Evolutionary conservation across 2,113 vertebrate genomes (phyloP).

Genomic region (Octodon degus): DNA sequence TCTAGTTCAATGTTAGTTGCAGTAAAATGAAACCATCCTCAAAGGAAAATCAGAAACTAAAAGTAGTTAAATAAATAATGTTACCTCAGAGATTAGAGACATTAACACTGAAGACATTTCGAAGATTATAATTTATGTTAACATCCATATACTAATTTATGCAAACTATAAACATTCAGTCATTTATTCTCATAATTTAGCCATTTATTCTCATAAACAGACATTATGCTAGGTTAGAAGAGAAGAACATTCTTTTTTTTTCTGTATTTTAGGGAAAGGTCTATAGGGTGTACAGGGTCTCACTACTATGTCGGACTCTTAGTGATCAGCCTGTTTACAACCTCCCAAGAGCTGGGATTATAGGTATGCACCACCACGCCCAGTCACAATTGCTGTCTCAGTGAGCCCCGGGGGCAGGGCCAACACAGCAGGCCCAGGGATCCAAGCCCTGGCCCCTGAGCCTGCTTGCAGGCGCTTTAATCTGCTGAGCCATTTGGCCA

Average conservation of each 20-base stretch:
- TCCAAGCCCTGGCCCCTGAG: too few relatives aligned
- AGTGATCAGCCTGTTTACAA: too few relatives aligned
- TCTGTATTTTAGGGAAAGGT: too few relatives aligned
- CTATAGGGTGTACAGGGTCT: too few relatives aligned
- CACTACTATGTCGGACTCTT: too few relatives aligned
- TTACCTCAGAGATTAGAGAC: not conserved
- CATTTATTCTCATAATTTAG: not conserved
- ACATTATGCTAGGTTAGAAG: not conserved
- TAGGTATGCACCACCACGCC: too few relatives aligned
- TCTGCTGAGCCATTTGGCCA: too few relatives aligned
- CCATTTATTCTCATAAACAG: not conserved
- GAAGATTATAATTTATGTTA: not conserved
- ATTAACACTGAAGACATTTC: not conserved
- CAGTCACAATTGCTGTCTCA: too few relatives aligned
- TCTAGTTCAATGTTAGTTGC: slow-evolving; percentile 65
- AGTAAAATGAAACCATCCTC: slow-evolving; percentile 52
- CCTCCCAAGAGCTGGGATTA: too few relatives aligned
- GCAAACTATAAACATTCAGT: not conserved
- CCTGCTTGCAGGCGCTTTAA: too few relatives aligned
- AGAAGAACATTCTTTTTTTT: not conserved
- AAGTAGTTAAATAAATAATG: not conserved
- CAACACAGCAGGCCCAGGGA: too few relatives aligned
- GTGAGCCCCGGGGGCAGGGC: too few relatives aligned
- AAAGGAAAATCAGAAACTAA: not conserved
- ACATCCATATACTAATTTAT: not conserved